Conservation (phyloP, 2,888 invertebrate species). For the Lepetodrilus schrolli region DNA sequence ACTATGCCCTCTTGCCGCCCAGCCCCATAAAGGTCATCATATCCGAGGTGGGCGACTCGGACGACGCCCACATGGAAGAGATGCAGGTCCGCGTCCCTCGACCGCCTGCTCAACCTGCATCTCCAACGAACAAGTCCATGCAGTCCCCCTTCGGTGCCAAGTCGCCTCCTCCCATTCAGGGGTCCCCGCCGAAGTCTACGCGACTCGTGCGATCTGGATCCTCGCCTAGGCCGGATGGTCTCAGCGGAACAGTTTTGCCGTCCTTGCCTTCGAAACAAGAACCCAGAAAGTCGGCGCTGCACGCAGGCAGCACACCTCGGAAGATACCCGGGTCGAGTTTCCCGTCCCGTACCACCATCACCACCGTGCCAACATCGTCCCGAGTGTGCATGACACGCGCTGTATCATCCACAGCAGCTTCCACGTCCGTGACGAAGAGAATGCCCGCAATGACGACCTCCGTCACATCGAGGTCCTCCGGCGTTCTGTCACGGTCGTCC, state of each 20-base stretch:
- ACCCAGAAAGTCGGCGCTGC: background rate
- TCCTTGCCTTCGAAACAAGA: background rate
- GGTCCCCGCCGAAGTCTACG: background rate
- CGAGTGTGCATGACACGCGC: background rate
- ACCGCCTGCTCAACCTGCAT: background rate
- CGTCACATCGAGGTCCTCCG: background rate
- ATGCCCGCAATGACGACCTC: background rate
- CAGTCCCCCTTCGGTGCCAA: too few species aligned
- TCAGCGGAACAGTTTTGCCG: background rate
- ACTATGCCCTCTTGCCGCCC: background rate
- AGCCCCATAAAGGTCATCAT: conserved; percentile 21
- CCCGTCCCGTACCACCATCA: background rate
- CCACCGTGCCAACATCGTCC: conserved; percentile 8
- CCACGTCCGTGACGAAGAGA: background rate
- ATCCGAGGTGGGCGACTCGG: conserved; percentile 22
- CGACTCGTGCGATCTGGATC: background rate
- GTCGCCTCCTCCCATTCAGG: background rate
- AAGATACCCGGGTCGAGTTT: background rate
- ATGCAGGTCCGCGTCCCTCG: background rate
- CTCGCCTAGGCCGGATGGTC: background rate
- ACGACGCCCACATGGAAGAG: conserved; percentile 22
- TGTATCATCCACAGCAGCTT: background rate
- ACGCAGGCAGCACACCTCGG: background rate
- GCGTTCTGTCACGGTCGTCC: background rate
- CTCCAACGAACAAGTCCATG: background rate